phyloP scores from a whole-genome alignment of 1,140 invertebrate genomes.

The Mactra quadrangularis region DNA sequence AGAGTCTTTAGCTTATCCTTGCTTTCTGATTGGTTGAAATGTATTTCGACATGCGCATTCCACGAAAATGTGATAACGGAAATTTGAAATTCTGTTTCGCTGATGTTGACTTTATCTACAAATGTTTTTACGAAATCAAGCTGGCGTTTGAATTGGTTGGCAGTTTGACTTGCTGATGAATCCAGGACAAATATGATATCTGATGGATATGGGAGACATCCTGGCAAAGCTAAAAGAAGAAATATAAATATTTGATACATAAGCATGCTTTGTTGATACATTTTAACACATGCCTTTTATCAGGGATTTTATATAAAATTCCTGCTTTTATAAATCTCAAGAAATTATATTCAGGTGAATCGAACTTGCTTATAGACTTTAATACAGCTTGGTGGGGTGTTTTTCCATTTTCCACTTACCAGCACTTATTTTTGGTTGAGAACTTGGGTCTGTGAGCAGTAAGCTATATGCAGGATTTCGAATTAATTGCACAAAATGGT shows the following conservation, averaged over 20 bases:
- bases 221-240: not conserved
- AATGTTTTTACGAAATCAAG: too few species aligned
- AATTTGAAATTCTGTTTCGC: constrained; percentile 29
- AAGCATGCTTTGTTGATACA: too few species aligned
- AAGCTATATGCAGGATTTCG: too few species aligned
- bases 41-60: too few species aligned
- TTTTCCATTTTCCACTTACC: too few species aligned
- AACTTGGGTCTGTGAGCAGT: too few species aligned
- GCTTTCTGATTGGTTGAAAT: too few species aligned
- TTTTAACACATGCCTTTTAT: too few species aligned
- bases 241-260: not conserved
- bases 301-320: not conserved
- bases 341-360: not conserved
- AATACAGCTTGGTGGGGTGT: not conserved
- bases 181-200: constrained; percentile 70
- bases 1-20: not conserved
- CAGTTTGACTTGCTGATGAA: constrained; percentile 53
- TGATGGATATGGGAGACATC: constrained; percentile 10
- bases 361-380: not conserved
- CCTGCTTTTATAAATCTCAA: not conserved
- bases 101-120: constrained; percentile 31
- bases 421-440: too few species aligned
- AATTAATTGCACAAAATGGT: too few species aligned
- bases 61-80: too few species aligned
- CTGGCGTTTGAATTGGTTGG: constrained; percentile 56